These are phyloP conservation scores for Actinia tenebrosa DNA, from an alignment of 64 coral and sea anemone genomes.

Conservation along the genomic window DNA sequence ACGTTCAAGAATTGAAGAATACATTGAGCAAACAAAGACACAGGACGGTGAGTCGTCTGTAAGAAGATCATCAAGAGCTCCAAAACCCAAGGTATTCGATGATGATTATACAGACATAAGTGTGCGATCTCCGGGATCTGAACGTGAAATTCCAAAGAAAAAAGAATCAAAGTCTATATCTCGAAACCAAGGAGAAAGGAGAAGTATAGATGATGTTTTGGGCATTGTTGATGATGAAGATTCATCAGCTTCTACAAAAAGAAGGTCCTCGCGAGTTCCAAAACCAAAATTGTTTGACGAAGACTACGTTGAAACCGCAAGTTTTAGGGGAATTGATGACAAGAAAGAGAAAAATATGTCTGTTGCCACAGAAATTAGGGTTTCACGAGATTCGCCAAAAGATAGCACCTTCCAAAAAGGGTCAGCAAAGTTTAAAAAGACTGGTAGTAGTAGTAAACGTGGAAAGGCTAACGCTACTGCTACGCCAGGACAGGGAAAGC, in stretches of 20 bases:
- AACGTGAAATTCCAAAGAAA: not conserved
- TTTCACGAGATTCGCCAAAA: conserved; percentile 2
- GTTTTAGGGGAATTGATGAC: not conserved
- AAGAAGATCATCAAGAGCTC: conserved; percentile 56
- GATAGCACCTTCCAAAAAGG: not conserved
- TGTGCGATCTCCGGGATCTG: not conserved
- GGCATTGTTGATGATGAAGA: not conserved
- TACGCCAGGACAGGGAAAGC: too few species aligned
- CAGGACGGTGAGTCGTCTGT: not conserved
- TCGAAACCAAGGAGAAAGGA: not conserved
- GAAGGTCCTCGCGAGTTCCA: conserved; percentile 56
- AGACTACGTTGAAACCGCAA: conserved; percentile 19
- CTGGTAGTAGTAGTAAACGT: not conserved
- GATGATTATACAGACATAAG: conserved; percentile 25
- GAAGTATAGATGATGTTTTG: not conserved
- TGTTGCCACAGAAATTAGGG: not conserved
- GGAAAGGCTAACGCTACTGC: not conserved
- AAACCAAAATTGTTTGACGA: conserved; percentile 55
- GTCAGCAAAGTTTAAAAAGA: not conserved
- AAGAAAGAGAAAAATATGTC: conserved; percentile 8
- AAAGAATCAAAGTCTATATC: not conserved
- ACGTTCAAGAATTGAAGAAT: conserved; percentile 4
- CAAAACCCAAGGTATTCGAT: conserved; percentile 56
- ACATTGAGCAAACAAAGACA: not conserved
- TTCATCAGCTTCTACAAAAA: not conserved